phyloP scores from a whole-genome alignment of 2,888 invertebrate genomes.

The Metalampra italica region DNA sequence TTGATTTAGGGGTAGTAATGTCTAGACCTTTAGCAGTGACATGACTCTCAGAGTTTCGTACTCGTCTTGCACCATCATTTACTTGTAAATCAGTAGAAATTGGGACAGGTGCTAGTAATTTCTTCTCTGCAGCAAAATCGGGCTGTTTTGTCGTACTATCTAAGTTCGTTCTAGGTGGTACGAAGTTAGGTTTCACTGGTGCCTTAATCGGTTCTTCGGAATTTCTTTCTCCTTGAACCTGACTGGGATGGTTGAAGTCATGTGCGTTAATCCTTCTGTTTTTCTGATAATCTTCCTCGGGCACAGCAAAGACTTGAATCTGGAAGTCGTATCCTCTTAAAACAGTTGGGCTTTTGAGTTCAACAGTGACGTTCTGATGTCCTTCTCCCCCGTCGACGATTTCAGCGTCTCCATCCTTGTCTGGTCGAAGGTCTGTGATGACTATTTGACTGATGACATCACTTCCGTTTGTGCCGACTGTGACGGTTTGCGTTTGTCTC shows the following conservation, averaged over 20 bases:
- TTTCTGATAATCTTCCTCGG: constrained; percentile 16
- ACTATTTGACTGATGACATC: constrained; percentile 50
- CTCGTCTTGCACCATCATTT: background rate
- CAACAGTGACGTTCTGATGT: constrained; percentile 52
- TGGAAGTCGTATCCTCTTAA: constrained; percentile 59
- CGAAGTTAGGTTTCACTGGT: background rate
- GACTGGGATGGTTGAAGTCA: background rate
- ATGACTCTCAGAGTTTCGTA: background rate
- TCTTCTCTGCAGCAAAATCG: background rate
- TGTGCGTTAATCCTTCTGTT: background rate
- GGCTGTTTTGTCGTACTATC: constrained; percentile 2
- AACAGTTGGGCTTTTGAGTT: constrained; percentile 59
- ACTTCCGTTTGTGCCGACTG: constrained; percentile 39
- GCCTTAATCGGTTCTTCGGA: background rate
- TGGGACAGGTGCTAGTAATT: background rate
- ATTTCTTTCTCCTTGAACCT: background rate
- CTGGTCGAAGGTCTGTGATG: constrained; percentile 50
- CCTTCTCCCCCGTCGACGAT: constrained; percentile 59
- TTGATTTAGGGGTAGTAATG: background rate
- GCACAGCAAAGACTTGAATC: constrained; percentile 45
- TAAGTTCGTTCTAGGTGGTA: background rate
- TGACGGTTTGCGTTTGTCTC: constrained; percentile 46
- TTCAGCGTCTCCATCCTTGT: constrained; percentile 57
- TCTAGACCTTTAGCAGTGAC: background rate
- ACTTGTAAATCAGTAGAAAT: background rate